These are phyloP conservation scores for Ptychadena robeensis DNA, from an alignment of 2,797 vertebrate species.

Conservation along the genomic window DNA sequence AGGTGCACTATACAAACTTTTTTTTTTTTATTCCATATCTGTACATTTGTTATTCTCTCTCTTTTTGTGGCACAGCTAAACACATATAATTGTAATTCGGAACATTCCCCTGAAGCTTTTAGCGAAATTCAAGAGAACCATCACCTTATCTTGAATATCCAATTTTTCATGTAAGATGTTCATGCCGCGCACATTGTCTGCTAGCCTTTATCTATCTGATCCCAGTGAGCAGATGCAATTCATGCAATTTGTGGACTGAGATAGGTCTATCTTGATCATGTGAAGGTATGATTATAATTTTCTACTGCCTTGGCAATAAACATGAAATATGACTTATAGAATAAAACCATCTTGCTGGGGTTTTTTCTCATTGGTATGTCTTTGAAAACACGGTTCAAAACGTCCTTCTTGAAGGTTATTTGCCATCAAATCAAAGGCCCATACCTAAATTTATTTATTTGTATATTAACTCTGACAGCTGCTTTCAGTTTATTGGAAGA, in stretches of 20 bases:
- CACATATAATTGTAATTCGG: neutral
- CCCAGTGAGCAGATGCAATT: neutral
- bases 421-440: neutral
- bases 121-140: neutral
- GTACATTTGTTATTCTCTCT: no score
- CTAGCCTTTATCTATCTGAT: neutral
- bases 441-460: conserved; percentile 14
- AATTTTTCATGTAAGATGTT: neutral
- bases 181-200: neutral
- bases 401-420: conserved; percentile 48
- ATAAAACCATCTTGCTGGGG: neutral
- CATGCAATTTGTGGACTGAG: neutral
- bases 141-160: neutral
- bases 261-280: neutral
- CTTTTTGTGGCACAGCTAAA: neutral
- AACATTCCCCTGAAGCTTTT: neutral
- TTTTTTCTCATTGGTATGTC: neutral
- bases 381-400: neutral
- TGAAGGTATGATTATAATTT: neutral
- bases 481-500: conserved; percentile 12
- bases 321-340: neutral
- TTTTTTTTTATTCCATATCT: neutral
- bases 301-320: conserved; percentile 5
- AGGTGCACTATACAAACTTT: neutral
- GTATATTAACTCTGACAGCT: conserved; percentile 32